Percentiles rank a stretch among this genome's conserved stretches.
Evolutionary conservation across 2,113 vertebrate genomes (phyloP).

Genomic region (Alaudala cheleensis): DNA sequence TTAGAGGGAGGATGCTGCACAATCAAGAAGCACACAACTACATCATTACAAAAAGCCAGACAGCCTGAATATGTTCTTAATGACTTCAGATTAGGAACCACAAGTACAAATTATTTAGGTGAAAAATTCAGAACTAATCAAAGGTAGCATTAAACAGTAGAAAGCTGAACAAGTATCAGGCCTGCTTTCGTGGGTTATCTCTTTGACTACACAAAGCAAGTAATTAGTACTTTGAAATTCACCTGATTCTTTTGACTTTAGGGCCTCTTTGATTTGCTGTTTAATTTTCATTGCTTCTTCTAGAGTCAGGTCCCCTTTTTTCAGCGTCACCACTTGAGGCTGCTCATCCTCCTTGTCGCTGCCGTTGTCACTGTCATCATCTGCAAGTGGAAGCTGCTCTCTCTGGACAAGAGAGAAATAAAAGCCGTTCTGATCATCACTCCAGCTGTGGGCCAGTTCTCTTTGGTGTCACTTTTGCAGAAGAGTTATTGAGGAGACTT

Average conservation of each 20-base stretch:
- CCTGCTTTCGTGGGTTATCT: background rate
- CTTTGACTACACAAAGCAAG: background rate
- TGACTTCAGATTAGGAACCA: background rate
- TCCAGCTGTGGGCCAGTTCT: background rate
- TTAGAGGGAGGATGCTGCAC: background rate
- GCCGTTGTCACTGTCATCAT: conserved; percentile 75
- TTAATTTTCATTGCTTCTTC: conserved; percentile 91
- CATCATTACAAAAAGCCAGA: background rate
- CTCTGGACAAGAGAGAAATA: conserved; percentile 69
- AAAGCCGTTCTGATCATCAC: background rate
- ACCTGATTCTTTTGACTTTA: conserved; percentile 73
- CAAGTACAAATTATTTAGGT: background rate
- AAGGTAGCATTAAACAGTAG: background rate
- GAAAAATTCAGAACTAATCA: background rate
- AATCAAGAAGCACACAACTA: background rate
- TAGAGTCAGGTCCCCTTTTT: conserved; percentile 84
- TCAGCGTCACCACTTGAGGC: conserved; percentile 91
- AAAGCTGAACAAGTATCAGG: background rate
- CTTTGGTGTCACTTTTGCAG: background rate
- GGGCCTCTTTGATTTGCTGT: conserved; percentile 65
- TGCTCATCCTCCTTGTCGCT: conserved; percentile 92
- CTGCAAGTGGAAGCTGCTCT: conserved; percentile 78
- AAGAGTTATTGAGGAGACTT: background rate
- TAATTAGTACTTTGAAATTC: background rate
- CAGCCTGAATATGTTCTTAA: background rate